phyloP scores from a whole-genome alignment of 2,888 invertebrate species.

The Melinopterus prodromus region DNA sequence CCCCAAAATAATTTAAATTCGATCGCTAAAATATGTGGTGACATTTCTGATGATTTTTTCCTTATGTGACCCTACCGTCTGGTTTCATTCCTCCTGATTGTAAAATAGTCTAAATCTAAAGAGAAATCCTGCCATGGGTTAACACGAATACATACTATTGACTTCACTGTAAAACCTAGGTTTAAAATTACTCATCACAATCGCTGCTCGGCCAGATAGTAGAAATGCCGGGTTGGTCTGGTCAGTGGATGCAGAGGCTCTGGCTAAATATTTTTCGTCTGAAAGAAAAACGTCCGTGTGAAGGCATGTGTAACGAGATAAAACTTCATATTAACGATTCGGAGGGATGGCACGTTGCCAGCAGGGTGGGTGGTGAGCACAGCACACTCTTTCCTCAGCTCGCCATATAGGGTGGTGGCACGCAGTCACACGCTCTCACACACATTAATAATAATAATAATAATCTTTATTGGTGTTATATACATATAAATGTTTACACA shows the following conservation, averaged over 20 bases:
- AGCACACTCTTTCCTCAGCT: neutral
- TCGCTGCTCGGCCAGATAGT: neutral
- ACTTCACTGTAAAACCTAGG: neutral
- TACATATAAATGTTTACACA: too few relatives aligned
- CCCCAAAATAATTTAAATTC: too few relatives aligned
- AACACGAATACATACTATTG: too few relatives aligned
- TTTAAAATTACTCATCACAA: neutral
- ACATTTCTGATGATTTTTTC: too few relatives aligned
- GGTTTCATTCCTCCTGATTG: too few relatives aligned
- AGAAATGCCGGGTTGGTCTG: neutral
- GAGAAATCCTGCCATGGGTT: too few relatives aligned
- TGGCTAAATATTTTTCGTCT: neutral
- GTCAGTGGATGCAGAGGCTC: neutral
- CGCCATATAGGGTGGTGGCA: neutral
- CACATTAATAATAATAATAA: too few relatives aligned
- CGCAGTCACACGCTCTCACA: too few relatives aligned
- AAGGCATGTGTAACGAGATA: constrained; percentile 31
- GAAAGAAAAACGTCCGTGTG: constrained; percentile 14
- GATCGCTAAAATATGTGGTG: too few relatives aligned
- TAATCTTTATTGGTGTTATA: too few relatives aligned
- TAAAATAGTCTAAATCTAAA: too few relatives aligned
- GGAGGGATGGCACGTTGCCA: constrained; percentile 4
- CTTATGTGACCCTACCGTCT: too few relatives aligned
- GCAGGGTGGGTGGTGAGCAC: neutral
- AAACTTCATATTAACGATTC: constrained; percentile 13